Evolutionary conservation across 2,888 invertebrate genomes (phyloP), one percentile per base, ranked within the genome.

Genomic region (Drosophila neonasuta): DNA sequence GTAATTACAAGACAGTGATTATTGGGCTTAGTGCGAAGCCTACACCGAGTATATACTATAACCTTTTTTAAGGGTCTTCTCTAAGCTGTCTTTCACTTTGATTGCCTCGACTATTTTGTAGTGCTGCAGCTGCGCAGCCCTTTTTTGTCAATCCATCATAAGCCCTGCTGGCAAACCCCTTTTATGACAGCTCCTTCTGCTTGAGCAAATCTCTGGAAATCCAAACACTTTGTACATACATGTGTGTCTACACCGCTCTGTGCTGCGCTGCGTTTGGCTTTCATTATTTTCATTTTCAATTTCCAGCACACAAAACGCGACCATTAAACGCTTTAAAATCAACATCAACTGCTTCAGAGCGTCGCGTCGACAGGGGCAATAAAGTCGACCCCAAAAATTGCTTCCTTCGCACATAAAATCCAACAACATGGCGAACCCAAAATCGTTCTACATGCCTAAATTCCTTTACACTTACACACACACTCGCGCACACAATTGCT

Each of bases 301-400:
- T 82, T 81, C 46, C 62, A 68, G 50, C 46, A 69, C 69, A 63
- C 65, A 60, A 76, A 70, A 71, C 76, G 76, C 60, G 67, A 57
- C 83, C 78, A 78, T 82, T 82, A 82, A 85, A 85, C 83, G 81
- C 86, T 82, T 82, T 82, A 82, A 82, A 82, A 82, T 83, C 83
- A 82, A 86, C 83, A 82, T 75, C 68, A 82, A 56, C 85, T 71
- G 54, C 70, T 74, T 52, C 68, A 64, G 20, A 24, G 24, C 63
- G 71, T 62, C 79, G 77, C 63, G 71, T 58, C 79, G 77, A 71
- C 83, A 70, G 71, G 55, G 86, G 83, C 81, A 82, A 85, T 82
- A 82, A 85, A 85, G 80, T 83, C 81, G 86, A 82, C 83, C 83
- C 80, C 86, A 74, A 71, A 82, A 82, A 82, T 82, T 82, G 81